A percentile compares a stretch with the other conserved stretches of the same genome.
These are phyloP conservation scores for Furnarius figulus DNA, from an alignment of 2,113 vertebrate genomes.

Conservation along the genomic window DNA sequence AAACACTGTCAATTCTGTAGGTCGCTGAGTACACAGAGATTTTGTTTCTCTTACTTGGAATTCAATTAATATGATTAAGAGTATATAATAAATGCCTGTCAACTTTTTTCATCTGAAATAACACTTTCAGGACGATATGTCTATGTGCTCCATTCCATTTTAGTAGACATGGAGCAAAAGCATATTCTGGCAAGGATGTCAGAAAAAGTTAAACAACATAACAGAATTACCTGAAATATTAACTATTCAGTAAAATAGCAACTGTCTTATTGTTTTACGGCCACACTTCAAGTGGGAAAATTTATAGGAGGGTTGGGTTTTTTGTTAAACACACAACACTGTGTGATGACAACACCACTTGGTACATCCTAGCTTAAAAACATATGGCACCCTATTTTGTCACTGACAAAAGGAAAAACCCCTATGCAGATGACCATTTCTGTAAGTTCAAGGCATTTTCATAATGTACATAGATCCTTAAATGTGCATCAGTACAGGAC, in stretches of 20 bases:
- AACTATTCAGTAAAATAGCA: background rate
- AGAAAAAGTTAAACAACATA: background rate
- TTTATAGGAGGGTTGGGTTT: rapidly evolving
- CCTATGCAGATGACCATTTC: background rate
- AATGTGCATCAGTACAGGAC: background rate
- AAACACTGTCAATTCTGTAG: background rate
- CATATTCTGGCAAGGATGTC: background rate
- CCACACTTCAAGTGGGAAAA: background rate
- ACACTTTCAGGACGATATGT: background rate
- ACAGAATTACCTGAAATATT: background rate
- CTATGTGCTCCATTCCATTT: background rate
- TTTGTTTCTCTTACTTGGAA: background rate
- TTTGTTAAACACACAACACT: background rate
- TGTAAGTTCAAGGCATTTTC: background rate
- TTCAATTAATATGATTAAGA: background rate
- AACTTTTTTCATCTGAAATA: background rate
- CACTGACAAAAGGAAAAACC: background rate
- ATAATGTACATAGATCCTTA: background rate
- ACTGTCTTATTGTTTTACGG: background rate
- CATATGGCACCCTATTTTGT: background rate
- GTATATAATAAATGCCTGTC: background rate
- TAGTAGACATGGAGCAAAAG: background rate
- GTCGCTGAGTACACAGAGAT: background rate
- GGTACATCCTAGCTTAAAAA: background rate
- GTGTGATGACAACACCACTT: background rate